phyloP scores from a whole-genome alignment of 2,797 vertebrate species.

The Myiotriccus ornatus region DNA sequence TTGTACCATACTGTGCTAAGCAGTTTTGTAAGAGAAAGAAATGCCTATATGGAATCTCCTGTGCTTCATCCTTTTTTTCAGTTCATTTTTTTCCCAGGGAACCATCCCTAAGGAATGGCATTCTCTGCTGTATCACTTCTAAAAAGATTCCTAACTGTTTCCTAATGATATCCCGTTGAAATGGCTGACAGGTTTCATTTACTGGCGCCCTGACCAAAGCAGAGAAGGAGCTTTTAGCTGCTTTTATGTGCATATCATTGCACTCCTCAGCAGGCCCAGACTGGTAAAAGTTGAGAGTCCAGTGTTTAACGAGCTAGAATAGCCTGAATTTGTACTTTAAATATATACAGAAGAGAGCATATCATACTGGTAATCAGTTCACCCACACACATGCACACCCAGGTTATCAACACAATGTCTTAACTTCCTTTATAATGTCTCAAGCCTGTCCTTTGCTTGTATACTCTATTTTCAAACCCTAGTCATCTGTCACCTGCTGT shows the following conservation, averaged over 20 bases:
- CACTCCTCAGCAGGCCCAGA: neutral
- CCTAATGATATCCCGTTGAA: neutral
- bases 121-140: neutral
- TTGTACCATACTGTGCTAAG: neutral
- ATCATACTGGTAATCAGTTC: neutral
- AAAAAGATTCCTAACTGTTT: neutral
- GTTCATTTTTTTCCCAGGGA: neutral
- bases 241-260: conserved; percentile 6
- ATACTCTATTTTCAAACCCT: neutral
- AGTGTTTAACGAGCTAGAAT: conserved; percentile 15
- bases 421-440: neutral
- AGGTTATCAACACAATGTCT: conserved; percentile 1
- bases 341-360: neutral
- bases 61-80: neutral
- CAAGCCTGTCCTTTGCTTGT: neutral
- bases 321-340: conserved; percentile 41
- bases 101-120: neutral
- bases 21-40: neutral
- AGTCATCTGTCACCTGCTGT: neutral
- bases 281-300: conserved; percentile 15
- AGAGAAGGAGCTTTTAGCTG: neutral
- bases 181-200: neutral
- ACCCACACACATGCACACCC: neutral
- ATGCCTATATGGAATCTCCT: neutral
- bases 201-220: neutral